Conservation (phyloP, 2,113 vertebrate species). For the Daphoenositta chrysoptera region DNA sequence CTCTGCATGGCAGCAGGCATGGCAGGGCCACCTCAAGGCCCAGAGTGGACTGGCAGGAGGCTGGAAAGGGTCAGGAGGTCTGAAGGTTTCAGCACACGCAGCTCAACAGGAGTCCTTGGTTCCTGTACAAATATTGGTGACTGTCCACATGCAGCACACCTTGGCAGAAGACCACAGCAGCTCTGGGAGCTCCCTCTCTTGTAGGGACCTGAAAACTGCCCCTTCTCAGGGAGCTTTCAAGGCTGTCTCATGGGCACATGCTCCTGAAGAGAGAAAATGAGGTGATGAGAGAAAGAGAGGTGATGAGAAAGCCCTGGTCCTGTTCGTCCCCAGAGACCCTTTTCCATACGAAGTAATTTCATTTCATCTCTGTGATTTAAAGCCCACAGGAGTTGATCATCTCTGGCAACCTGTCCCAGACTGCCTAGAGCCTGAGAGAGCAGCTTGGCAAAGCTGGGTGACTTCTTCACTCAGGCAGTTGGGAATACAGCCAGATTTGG, state of each 20-base stretch:
- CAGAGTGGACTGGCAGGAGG: not conserved
- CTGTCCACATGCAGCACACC: accelerated
- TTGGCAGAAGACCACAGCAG: accelerated
- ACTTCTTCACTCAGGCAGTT: not conserved
- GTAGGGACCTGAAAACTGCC: not conserved
- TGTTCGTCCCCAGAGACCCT: not conserved
- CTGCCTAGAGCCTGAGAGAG: not conserved
- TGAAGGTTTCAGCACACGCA: not conserved
- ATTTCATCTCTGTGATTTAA: not conserved
- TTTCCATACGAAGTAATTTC: not conserved
- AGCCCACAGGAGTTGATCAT: not conserved
- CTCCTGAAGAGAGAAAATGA: not conserved
- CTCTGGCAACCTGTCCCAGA: not conserved
- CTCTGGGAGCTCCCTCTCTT: not conserved
- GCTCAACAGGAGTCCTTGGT: not conserved
- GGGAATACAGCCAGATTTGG: not conserved
- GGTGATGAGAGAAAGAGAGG: no score
- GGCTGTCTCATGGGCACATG: not conserved
- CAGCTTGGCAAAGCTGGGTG: not conserved
- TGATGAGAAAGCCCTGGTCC: not conserved
- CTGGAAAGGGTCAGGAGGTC: not conserved
- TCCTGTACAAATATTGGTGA: not conserved
- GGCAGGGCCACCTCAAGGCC: not conserved
- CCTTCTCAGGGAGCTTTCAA: not conserved
- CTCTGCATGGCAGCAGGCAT: not conserved